Base-by-base conservation (phyloP, 2,888 invertebrate species). In the Eubasilissa splendida region DNA sequence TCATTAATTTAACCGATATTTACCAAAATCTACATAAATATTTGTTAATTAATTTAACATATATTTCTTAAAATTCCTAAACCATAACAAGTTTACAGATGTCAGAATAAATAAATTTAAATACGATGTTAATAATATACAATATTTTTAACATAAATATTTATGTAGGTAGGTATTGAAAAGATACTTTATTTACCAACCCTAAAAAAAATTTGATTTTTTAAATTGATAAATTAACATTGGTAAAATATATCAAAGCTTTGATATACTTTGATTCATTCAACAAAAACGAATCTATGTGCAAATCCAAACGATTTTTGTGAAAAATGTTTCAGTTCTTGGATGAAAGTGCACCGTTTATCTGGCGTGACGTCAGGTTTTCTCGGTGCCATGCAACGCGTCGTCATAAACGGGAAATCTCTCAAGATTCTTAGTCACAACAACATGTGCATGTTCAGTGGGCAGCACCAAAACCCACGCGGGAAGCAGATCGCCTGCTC, bases 351-450 rank as follows among this genome's bases (percentile, higher is more conserved):
- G 76, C 94, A 94, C 88, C 92, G 92, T 85, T 89, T 93, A 86
- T 92, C 93, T 70, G 94, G 93, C 81, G 92, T 93, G 85, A 92
- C 92, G 86, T 93, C 93, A 86, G 95, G 96, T 85, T 94, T 97
- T 86, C 92, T 93, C 86, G 97, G 97, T 79, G 95, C 96, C n/a
- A 92, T 97, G 86, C 97, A 97, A 90, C 92, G 95, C 88, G 92
- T 97, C 85, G 92, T 94, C 86, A 91, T 96, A 81, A 96, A 96
- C 87, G 96, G 96, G 31, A 88, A 86, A 83, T 88, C 89, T 76
- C 85, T 90, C 84, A 85, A 82, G 59, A 71, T 82, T 11, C 60
- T 83, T 33, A 81, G 75, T 73, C 83, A 82, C 50, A 81, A 83
- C 31, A 82, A 68, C 42, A 77, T 82, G 80, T 83, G 83, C 66